Conservation (phyloP, 1,140 invertebrate species). For the Nomia melanderi region DNA sequence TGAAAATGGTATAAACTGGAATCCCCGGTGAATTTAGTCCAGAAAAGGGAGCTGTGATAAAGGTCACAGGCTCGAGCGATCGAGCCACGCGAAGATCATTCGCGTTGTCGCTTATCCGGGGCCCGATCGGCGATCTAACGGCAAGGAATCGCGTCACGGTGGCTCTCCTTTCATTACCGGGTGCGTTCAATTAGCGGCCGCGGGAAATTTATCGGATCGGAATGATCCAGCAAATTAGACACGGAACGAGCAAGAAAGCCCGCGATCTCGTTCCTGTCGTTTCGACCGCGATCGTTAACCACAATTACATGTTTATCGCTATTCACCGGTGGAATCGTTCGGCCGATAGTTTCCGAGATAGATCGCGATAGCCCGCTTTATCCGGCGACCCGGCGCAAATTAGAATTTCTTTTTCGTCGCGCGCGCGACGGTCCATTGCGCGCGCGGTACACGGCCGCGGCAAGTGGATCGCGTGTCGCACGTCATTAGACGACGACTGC, state of each 20-base stretch:
- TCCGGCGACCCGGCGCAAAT: background rate
- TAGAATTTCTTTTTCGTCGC: constrained; percentile 21
- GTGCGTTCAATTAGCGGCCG: constrained; percentile 23
- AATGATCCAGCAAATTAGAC: constrained; percentile 7
- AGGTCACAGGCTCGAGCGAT: no score
- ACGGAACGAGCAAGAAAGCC: background rate
- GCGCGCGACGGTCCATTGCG: constrained; percentile 48
- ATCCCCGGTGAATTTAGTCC: no score
- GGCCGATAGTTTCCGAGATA: background rate
- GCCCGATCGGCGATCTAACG: background rate
- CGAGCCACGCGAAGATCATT: no score
- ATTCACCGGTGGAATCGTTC: no score
- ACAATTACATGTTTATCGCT: background rate
- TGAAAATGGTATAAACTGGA: no score
- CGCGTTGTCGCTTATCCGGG: no score
- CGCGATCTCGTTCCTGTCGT: background rate
- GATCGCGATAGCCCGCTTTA: background rate
- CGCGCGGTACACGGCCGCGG: background rate
- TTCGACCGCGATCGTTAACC: background rate
- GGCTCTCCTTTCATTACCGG: constrained; percentile 6
- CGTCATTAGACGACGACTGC: constrained; percentile 54
- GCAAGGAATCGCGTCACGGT: background rate
- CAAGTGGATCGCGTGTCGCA: constrained; percentile 54
- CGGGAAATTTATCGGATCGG: constrained; percentile 17
- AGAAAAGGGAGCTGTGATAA: no score